phyloP scores from a whole-genome alignment of 2,113 vertebrate species.

The Daubentonia madagascariensis region DNA sequence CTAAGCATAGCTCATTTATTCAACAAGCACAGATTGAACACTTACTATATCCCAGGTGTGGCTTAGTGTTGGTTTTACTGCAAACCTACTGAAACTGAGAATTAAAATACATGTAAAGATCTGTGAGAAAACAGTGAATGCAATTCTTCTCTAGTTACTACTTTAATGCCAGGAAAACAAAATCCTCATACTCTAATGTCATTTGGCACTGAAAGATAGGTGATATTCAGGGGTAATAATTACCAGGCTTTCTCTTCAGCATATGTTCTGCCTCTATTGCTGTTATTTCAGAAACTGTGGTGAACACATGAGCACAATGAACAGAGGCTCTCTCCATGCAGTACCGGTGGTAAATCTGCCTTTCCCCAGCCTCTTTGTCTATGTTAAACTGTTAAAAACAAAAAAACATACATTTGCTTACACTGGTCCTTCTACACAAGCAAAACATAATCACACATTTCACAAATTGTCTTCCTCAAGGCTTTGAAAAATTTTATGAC shows the following conservation, averaged over 20 bases:
- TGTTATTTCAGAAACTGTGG: slow-evolving; percentile 97
- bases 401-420: background rate
- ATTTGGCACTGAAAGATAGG: background rate
- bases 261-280: slow-evolving; percentile 95
- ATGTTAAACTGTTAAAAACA: slow-evolving; percentile 89
- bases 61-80: background rate
- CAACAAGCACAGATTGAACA: background rate
- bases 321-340: slow-evolving; percentile 95
- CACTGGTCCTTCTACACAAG: background rate
- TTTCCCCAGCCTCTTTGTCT: slow-evolving; percentile 96
- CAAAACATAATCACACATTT: background rate
- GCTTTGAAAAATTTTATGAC: background rate
- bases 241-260: slow-evolving; percentile 94
- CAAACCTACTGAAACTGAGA: background rate
- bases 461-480: background rate
- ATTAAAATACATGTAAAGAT: background rate
- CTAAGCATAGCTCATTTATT: background rate
- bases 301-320: slow-evolving; percentile 95
- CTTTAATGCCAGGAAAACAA: background rate
- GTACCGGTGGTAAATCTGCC: slow-evolving; percentile 98
- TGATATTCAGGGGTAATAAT: background rate
- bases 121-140: background rate
- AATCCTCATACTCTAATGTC: background rate
- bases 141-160: background rate
- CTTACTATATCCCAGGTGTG: background rate